These are phyloP conservation scores for Rissa tridactyla DNA, from an alignment of 2,113 vertebrate species.

Conservation along the genomic window DNA sequence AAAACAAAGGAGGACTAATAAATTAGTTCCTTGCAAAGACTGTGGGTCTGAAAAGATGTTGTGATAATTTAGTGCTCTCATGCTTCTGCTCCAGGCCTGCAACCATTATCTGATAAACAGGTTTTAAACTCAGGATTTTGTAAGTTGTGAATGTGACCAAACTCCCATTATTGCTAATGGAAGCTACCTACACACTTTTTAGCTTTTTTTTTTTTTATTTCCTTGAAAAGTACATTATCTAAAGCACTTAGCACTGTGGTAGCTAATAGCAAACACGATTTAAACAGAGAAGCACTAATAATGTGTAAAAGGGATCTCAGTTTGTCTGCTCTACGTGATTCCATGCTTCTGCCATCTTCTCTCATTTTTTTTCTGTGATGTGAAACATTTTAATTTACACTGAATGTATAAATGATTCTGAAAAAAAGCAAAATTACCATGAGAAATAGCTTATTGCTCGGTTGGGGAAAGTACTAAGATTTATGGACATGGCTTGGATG, in stretches of 20 bases:
- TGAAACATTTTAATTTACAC: constrained; percentile 14
- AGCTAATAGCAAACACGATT: constrained; percentile 12
- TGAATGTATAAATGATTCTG: neutral
- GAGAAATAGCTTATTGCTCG: neutral
- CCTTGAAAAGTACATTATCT: constrained; percentile 39
- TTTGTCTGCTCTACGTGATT: neutral
- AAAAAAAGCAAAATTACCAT: neutral
- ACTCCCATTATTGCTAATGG: constrained; percentile 59
- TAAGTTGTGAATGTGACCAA: constrained; percentile 9
- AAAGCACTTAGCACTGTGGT: constrained; percentile 35
- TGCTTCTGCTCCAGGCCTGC: neutral
- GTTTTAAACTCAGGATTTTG: constrained; percentile 38
- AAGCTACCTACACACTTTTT: constrained; percentile 20
- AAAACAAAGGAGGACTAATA: neutral
- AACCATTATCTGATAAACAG: constrained; percentile 44
- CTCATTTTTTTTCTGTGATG: neutral
- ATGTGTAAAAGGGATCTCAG: neutral
- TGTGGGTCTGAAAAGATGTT: neutral
- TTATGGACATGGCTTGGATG: neutral
- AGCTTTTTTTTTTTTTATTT: neutral
- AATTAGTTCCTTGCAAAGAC: neutral
- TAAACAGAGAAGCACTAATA: neutral
- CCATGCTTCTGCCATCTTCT: rapidly evolving
- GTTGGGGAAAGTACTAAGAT: neutral
- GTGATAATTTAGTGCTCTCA: neutral